Evolutionary conservation across 2,888 invertebrate species (phyloP), one percentile per base, ranked within the genome.

Genomic region (Caenorhabditis becei): DNA sequence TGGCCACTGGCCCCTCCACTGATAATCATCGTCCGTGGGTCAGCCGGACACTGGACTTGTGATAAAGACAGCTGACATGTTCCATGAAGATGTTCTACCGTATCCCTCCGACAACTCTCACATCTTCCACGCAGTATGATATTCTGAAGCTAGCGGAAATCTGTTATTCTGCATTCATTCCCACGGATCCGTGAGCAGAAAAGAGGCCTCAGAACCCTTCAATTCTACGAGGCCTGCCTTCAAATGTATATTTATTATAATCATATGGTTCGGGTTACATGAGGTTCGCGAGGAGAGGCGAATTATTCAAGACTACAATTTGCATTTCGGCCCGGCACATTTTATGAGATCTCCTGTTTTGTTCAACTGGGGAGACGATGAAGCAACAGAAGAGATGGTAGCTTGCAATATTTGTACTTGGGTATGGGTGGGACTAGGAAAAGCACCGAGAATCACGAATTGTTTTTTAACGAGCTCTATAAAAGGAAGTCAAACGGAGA

Each of bases 231-330:
- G 16, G 41, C 41, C 16, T 41, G 2, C 41, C 41, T 49, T n/a
- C 49, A 18, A 49, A 20, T 23, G 49, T 49, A n/a, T n/a, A n/a
- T n/a, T n/a, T n/a, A 44, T 44, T 44, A 49, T 49, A 49, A 49
- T 49, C 49, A 49, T 16, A 49, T 20, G 49, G 49, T 49, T 49
- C 49, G 49, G 49, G 49, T 49, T 49, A 49, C 49, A 49, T 20
- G 18, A 44, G 44, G 4, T 7, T 16, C 44, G 5, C 35, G 41
- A 3, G 8, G 5, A 14, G 16, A 16, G 7, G 14, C 2, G 20
- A 49, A 49, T 49, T 20, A 49, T 49, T 18, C 20, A 20, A 18
- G 49, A 23, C 41, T 41, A 16, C 41, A 41, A 41, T 41, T 41
- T 14, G 16, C 41, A 14, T 41, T 41, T 14, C 41, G 10, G 7